Conservation (phyloP, 2,797 vertebrate genomes). For the Tolypeutes matacus region DNA sequence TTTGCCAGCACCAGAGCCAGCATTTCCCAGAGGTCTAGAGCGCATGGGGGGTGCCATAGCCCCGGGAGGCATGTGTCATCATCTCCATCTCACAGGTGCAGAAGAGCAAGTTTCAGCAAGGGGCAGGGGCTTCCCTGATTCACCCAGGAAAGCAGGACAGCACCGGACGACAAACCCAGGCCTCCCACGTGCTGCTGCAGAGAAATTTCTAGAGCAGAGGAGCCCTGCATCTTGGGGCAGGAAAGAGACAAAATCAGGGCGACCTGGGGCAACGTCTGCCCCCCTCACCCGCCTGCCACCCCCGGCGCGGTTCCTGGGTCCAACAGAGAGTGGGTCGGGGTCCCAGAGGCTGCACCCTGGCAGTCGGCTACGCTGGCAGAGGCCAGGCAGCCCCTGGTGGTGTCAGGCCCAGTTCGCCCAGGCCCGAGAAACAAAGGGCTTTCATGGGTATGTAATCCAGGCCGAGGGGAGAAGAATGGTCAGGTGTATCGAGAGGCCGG, state of each 20-base stretch:
- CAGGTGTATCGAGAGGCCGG: conserved; percentile 87
- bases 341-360: conserved; percentile 10
- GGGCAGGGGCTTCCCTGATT: not conserved
- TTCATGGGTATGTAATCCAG: conserved; percentile 87
- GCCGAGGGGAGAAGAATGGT: conserved; percentile 86
- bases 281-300: accelerated
- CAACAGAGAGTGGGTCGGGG: not conserved
- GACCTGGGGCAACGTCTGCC: not conserved
- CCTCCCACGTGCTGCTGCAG: accelerated
- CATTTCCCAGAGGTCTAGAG: no score
- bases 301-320: not conserved
- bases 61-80: not conserved
- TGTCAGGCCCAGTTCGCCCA: conserved; percentile 82
- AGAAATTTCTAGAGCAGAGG: not conserved
- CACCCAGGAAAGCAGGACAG: no score
- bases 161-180: accelerated
- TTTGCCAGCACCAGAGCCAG: no score
- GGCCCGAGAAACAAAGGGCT: conserved; percentile 89
- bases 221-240: not conserved
- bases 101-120: not conserved
- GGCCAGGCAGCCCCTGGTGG: conserved; percentile 52
- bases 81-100: not conserved
- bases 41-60: accelerated
- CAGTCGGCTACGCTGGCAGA: conserved; percentile 88
- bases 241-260: not conserved